These are phyloP conservation scores for Saccopteryx bilineata DNA, from an alignment of 2,113 vertebrate species.

Conservation along the genomic window DNA sequence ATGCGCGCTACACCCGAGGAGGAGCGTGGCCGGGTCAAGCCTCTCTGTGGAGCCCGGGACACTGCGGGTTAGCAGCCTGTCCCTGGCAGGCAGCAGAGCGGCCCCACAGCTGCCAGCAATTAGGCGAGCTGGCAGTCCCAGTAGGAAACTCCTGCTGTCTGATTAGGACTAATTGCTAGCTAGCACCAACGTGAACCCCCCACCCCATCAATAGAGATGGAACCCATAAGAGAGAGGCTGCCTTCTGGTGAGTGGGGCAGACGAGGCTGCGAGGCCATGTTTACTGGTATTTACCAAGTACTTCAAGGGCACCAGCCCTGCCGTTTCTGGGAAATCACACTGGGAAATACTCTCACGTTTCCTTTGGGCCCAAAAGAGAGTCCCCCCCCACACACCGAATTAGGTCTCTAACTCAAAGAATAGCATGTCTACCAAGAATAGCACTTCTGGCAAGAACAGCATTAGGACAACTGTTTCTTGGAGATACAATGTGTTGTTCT, in stretches of 20 bases:
- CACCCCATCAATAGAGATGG: slow-evolving; percentile 50
- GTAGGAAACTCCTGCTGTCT: slow-evolving; percentile 65
- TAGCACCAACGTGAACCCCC: neutral
- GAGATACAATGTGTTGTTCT: neutral
- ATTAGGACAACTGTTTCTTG: rapidly evolving
- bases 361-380: neutral
- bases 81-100: neutral
- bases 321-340: neutral
- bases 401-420: neutral
- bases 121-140: slow-evolving; percentile 59
- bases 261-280: too few species aligned
- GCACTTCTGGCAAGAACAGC: neutral
- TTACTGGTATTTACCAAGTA: rapidly evolving
- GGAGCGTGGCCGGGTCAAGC: neutral
- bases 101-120: slow-evolving; percentile 77
- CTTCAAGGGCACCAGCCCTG: rapidly evolving
- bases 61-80: slow-evolving; percentile 63
- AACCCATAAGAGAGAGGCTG: slow-evolving; percentile 58
- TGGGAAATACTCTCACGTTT: neutral
- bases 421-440: neutral
- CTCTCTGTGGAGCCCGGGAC: neutral
- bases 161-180: slow-evolving; percentile 76
- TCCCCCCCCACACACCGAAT: neutral
- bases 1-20: too few species aligned
- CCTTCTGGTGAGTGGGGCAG: neutral